Evolutionary conservation across 30 jellyfish, hydroid and myxozoan genomes (phyloP), one percentile per base, ranked within the genome.

Genomic region (Catostylus mosaicus): DNA sequence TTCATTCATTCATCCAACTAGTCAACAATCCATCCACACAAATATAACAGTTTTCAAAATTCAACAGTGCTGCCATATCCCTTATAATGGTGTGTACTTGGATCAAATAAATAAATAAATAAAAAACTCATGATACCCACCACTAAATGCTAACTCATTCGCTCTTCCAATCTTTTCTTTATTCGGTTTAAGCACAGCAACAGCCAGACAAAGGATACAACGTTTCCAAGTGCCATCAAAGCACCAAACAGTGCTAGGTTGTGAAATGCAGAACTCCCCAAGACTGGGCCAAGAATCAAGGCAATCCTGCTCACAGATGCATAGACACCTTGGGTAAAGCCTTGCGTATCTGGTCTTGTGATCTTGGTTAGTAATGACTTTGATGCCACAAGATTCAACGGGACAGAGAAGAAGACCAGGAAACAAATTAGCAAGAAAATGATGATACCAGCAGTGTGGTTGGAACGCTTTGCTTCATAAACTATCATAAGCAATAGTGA

Each of bases 301-400:
- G 99, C 94, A 3, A 94, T 69, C 38, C 99, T 82, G 82, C 95
- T 84, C 52, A 94, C 90, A 16, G 99, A 94, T 52, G 99, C 78
- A 79, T 94, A 94, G 29, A 84, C 95, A 11, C 97, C 99, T 87
- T 94, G 99, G 23, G 97, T 85, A 51, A 94, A 86, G 6, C 99
- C 99, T 73, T 94, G 99, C 3, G 94, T 75, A 34, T 88, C 97
- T 19, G 89, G 85, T 22, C 90, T 90, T 26, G 99, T 94, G 56
- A 94, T 82, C 50, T 94, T 94, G 31, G 99, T 87, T 50, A 88
- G 84, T 68, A 94, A 83, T 33, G 97, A 88, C 70, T 94, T 94
- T 48, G 94, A 78, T 12, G 99, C 97, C 7, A 94, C 99, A 30
- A 94, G 82, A 40, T 94, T 94, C 47, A 94, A 45, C n/a, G 99